Evolutionary conservation across 2,113 vertebrate genomes (phyloP).

Genomic region (Leucosticte australis): DNA sequence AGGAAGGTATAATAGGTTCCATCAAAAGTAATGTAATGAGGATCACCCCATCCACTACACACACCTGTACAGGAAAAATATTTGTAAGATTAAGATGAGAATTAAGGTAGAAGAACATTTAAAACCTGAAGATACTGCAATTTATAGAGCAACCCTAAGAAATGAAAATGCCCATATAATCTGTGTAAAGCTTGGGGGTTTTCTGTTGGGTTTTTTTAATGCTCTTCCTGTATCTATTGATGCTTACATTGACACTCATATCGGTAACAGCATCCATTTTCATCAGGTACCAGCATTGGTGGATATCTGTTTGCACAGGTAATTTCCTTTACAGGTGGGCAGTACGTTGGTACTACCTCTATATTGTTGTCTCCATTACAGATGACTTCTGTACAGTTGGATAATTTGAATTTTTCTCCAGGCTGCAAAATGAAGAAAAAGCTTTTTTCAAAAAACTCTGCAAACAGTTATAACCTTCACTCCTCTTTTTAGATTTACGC

Average conservation of each 20-base stretch:
- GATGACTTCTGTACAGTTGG: slow-evolving; percentile 82
- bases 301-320: slow-evolving; percentile 83
- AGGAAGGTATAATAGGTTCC: slow-evolving; percentile 82
- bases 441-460: background rate
- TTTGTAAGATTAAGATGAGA: background rate
- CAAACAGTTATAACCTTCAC: background rate
- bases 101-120: background rate
- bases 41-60: slow-evolving; percentile 83
- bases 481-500: background rate
- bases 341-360: slow-evolving; percentile 71
- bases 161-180: background rate
- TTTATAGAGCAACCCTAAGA: background rate
- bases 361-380: slow-evolving; percentile 84
- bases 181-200: background rate
- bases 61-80: slow-evolving; percentile 74
- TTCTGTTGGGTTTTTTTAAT: too few species aligned
- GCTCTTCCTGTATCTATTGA: background rate
- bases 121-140: background rate
- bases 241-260: slow-evolving; percentile 91
- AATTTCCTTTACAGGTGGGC: slow-evolving; percentile 74
- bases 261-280: slow-evolving; percentile 79
- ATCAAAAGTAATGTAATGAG: slow-evolving; percentile 88
- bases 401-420: slow-evolving; percentile 80
- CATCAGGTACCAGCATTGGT: slow-evolving; percentile 74
- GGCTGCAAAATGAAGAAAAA: slow-evolving; percentile 61